Evolutionary conservation across 2,888 invertebrate species (phyloP).

Genomic region (Alviniconcha strummeri): DNA sequence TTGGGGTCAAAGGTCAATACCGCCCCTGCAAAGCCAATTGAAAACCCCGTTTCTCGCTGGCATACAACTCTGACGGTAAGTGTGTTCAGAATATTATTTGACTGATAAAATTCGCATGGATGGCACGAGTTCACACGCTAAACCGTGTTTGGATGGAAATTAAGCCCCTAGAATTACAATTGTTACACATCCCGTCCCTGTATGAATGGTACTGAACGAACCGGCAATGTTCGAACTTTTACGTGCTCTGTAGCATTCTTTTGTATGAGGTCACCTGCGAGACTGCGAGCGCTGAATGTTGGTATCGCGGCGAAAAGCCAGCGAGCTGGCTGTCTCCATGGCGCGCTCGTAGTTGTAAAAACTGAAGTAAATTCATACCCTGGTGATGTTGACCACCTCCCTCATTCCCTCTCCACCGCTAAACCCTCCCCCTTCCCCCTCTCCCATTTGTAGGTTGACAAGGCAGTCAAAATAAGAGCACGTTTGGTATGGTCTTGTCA

Average conservation of each 20-base stretch:
- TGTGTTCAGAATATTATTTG: slow-evolving; percentile 77
- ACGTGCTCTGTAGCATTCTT: slow-evolving; percentile 59
- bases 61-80: slow-evolving; percentile 76
- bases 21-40: slow-evolving; percentile 67
- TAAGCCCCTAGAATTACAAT: slow-evolving; percentile 43
- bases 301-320: slow-evolving; percentile 33
- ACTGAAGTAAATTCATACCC: slow-evolving; percentile 29
- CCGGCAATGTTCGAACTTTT: slow-evolving; percentile 40
- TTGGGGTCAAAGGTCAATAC: slow-evolving; percentile 70
- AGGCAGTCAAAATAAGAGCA: slow-evolving; percentile 15
- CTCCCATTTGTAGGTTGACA: slow-evolving; percentile 7
- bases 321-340: slow-evolving; percentile 35
- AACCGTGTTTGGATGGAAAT: slow-evolving; percentile 42
- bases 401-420: slow-evolving; percentile 1
- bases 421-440: not conserved
- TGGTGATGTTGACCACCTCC: slow-evolving; percentile 26
- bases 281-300: slow-evolving; percentile 40
- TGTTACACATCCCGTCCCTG: slow-evolving; percentile 45
- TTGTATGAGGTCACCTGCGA: slow-evolving; percentile 47
- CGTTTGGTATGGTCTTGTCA: not conserved
- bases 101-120: slow-evolving; percentile 76
- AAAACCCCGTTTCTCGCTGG: slow-evolving; percentile 73
- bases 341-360: slow-evolving; percentile 31
- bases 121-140: slow-evolving; percentile 56
- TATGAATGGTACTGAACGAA: slow-evolving; percentile 43